phyloP scores from a whole-genome alignment of 2,888 invertebrate species.

The Hyalella azteca region DNA sequence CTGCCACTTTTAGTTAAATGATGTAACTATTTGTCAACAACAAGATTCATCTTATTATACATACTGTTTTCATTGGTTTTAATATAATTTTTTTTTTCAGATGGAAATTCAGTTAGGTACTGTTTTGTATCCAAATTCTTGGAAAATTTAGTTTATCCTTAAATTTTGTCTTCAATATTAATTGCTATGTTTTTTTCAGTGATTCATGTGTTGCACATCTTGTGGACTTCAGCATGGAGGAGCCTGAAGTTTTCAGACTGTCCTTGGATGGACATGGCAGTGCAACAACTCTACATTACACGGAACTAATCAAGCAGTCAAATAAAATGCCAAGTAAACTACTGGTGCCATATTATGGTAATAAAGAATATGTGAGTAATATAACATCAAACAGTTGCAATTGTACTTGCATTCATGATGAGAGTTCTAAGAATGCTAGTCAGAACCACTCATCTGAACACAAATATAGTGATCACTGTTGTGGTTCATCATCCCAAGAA shows the following conservation, averaged over 20 bases:
- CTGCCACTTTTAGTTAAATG: no score
- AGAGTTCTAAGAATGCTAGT: not conserved
- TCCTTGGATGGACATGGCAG: not conserved
- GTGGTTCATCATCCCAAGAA: no score
- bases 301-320: not conserved
- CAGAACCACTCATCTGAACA: not conserved
- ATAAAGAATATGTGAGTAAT: no score
- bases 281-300: not conserved
- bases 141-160: no score
- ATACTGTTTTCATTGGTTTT: no score
- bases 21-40: no score
- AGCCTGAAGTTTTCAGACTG: not conserved
- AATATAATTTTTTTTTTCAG: no score
- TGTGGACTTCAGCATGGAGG: slow-evolving; percentile 22
- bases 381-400: not conserved
- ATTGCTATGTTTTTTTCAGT: not conserved
- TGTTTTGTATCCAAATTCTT: no score
- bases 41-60: no score
- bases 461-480: not conserved
- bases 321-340: not conserved
- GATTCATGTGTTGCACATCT: slow-evolving; percentile 10
- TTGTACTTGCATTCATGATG: not conserved
- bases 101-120: no score
- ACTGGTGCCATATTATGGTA: not conserved
- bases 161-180: no score